phyloP scores from a whole-genome alignment of 1,140 invertebrate species.

The Episyrphus balteatus region DNA sequence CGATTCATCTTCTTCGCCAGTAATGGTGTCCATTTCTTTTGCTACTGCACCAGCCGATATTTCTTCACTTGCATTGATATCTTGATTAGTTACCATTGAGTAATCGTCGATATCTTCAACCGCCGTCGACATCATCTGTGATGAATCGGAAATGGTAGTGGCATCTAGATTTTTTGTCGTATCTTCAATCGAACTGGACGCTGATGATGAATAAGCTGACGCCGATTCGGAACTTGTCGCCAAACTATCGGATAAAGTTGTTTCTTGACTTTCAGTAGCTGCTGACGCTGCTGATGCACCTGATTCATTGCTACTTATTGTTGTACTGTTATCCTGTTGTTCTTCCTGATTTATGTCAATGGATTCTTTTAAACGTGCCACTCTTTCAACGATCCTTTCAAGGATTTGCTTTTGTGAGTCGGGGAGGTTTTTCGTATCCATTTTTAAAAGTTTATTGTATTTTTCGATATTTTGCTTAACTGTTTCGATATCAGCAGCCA shows the following conservation, averaged over 20 bases:
- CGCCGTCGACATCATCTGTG: too few relatives aligned
- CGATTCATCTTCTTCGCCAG: not conserved
- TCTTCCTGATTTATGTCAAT: slow-evolving; percentile 23
- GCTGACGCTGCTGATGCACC: not conserved
- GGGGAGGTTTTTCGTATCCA: slow-evolving; percentile 33
- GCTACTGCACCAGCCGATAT: too few relatives aligned
- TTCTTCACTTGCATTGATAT: too few relatives aligned
- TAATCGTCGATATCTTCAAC: too few relatives aligned
- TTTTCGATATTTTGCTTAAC: slow-evolving; percentile 33
- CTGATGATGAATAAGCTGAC: too few relatives aligned
- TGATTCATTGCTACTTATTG: not conserved
- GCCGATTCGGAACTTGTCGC: too few relatives aligned
- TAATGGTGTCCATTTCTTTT: not conserved
- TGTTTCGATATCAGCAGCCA: slow-evolving; percentile 29
- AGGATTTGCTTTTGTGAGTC: slow-evolving; percentile 36
- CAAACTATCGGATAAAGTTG: too few relatives aligned
- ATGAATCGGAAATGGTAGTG: too few relatives aligned
- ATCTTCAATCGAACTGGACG: too few relatives aligned
- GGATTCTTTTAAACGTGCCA: slow-evolving; percentile 29
- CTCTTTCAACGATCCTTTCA: slow-evolving; percentile 33
- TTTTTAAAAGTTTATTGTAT: slow-evolving; percentile 27
- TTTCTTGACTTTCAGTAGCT: not conserved
- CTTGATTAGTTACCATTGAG: too few relatives aligned
- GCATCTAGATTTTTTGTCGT: too few relatives aligned
- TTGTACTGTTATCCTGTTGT: slow-evolving; percentile 7